Conservation (phyloP, 2,113 vertebrate genomes). For the Solea solea region DNA sequence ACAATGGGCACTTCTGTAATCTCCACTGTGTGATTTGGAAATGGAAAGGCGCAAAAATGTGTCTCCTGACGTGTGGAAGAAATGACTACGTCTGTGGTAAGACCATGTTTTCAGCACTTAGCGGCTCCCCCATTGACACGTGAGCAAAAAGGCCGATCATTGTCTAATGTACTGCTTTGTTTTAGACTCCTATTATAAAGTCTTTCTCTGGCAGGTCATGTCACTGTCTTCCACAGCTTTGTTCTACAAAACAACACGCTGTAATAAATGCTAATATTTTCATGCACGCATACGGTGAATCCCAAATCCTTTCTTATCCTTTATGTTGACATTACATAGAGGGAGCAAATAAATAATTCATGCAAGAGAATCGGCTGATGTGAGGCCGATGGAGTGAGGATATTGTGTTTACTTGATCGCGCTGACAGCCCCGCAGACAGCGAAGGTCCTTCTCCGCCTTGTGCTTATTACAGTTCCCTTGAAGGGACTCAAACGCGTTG, state of each 20-base stretch:
- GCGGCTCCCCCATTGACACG: constrained; percentile 28
- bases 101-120: constrained; percentile 24
- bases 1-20: constrained; percentile 65
- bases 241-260: constrained; percentile 27
- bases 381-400: constrained; percentile 27
- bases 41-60: constrained; percentile 61
- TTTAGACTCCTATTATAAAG: neutral
- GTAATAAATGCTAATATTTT: constrained; percentile 58
- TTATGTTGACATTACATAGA: constrained; percentile 44
- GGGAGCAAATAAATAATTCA: constrained; percentile 64
- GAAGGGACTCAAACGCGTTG: constrained; percentile 6
- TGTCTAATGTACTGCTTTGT: constrained; percentile 14
- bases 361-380: constrained; percentile 36
- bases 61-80: constrained; percentile 45
- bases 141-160: constrained; percentile 17
- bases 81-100: constrained; percentile 30
- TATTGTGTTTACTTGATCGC: constrained; percentile 40
- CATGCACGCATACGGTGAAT: constrained; percentile 29
- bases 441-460: constrained; percentile 4
- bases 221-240: constrained; percentile 8
- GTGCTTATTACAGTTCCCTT: constrained; percentile 20
- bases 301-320: constrained; percentile 37
- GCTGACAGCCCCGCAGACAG: constrained; percentile 29
- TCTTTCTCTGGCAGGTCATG: neutral
- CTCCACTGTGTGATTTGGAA: constrained; percentile 59